A percentile compares a stretch with the other conserved stretches of the same genome.
Evolutionary conservation across 2,113 vertebrate genomes (phyloP).

Genomic region (Calypte anna): DNA sequence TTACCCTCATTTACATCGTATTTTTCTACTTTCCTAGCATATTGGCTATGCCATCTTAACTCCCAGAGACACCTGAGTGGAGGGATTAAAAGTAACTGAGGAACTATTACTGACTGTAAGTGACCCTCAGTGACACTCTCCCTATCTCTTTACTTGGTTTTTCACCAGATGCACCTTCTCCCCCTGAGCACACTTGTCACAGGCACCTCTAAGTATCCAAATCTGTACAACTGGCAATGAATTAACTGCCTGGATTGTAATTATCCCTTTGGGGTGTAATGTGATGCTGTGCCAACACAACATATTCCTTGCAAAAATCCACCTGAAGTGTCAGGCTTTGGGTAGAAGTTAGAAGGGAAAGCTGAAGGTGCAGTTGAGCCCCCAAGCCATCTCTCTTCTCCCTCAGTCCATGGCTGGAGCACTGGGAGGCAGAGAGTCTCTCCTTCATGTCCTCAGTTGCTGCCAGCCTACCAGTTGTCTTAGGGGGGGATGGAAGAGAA

Average conservation of each 20-base stretch:
- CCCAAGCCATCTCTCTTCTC: background rate
- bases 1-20: background rate
- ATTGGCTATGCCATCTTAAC: background rate
- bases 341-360: background rate
- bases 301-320: background rate
- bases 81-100: background rate
- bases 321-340: background rate
- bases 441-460: background rate
- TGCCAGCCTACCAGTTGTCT: background rate
- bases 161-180: background rate
- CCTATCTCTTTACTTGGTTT: background rate
- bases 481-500: too few species aligned
- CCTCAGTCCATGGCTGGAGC: background rate
- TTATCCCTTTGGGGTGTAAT: background rate
- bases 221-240: background rate
- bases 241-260: background rate
- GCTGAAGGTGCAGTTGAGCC: fast-evolving
- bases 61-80: background rate
- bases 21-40: background rate
- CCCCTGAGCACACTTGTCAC: background rate
- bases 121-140: background rate
- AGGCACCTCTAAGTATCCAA: background rate
- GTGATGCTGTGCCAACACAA: background rate
- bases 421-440: background rate
- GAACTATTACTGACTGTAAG: background rate